Evolutionary conservation across 2,888 invertebrate genomes (phyloP).

Genomic region (Cetonia aurata): DNA sequence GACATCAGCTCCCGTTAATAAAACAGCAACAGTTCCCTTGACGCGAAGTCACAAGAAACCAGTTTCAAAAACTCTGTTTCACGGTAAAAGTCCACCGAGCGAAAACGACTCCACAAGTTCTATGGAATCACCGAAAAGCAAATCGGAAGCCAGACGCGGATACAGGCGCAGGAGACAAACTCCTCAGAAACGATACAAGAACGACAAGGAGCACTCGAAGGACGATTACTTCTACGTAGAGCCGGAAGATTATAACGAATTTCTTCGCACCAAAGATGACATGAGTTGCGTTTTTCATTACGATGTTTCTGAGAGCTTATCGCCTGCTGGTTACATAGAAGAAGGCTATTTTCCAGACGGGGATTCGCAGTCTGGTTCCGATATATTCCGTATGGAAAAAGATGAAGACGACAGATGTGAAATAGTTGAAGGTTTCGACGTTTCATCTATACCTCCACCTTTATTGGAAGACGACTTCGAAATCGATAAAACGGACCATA

Average conservation of each 20-base stretch:
- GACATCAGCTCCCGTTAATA: conserved; percentile 75
- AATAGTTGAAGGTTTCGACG: conserved; percentile 81
- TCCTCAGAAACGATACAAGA: conserved; percentile 70
- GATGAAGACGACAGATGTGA: conserved; percentile 73
- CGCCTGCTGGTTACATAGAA: conserved; percentile 54
- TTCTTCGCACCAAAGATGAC: conserved; percentile 62
- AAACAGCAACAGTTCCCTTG: conserved; percentile 68
- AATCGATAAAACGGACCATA: conserved; percentile 64
- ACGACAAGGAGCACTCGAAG: conserved; percentile 67
- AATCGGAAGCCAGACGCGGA: conserved; percentile 70
- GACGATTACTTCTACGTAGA: conserved; percentile 64
- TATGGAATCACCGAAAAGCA: conserved; percentile 75
- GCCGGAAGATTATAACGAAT: conserved; percentile 62
- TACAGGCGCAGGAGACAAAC: conserved; percentile 77
- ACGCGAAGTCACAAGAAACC: conserved; percentile 66
- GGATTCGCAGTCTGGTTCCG: conserved; percentile 69
- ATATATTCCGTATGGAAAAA: conserved; percentile 66
- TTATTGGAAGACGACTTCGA: conserved; percentile 82
- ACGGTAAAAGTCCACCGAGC: conserved; percentile 78
- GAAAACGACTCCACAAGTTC: conserved; percentile 83
- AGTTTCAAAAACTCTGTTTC: conserved; percentile 71
- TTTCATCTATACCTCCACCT: conserved; percentile 83
- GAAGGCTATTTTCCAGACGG: conserved; percentile 78
- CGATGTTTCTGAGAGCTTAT: conserved; percentile 51
- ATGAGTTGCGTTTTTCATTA: conserved; percentile 62